Evolutionary conservation across 2,797 vertebrate species (phyloP), one percentile per base, ranked within the genome.

Genomic region (Cossypha heuglini): DNA sequence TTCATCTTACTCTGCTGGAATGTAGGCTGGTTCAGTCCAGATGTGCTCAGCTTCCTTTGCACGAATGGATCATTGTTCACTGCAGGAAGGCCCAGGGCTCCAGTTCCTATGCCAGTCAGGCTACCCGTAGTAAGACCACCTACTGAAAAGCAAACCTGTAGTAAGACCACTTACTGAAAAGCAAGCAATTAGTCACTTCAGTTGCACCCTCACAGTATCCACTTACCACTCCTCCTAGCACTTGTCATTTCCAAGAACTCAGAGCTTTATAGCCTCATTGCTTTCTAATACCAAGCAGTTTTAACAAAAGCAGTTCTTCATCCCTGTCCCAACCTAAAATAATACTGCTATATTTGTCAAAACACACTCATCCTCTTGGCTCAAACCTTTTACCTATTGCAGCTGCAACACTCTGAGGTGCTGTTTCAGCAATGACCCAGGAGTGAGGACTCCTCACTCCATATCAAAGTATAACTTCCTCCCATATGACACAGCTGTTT

Each of bases 1-100:
- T 98, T 99, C 98, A 99, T 99, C 99, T 99, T 99, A 99, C 99
- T 99, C 99, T 99, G 99, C 98, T 99, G 99, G 98, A 99, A 99
- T 97, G 99, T 99, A 48, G 99, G 98, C 61, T 99, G 99, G 98
- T 99, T 99, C 97, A 99, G 97, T 97, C 99, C 99, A 86, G 99
- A 99, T 94, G 99, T 99, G 98, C 99, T 99, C 98, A 99, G 98
- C 98, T 99, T 99, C 97, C 99, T 99, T 96, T 98, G 99, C 93
- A 99, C 98, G 95, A 99, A 99, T 4, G 99, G 99, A 87, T 99
- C 99, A 0, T 98, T 99, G 97, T 98, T 99, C 58, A 99, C 99
- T 0, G 99, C 97, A 88, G 99, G 98, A 97, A 99, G 99, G 89
- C 99, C 99, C 88, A 99, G 98, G 54, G 98, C 98, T 96, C 99